These are phyloP conservation scores for Lamproptera curius DNA, from an alignment of 2,888 invertebrate genomes.

Conservation along the genomic window DNA sequence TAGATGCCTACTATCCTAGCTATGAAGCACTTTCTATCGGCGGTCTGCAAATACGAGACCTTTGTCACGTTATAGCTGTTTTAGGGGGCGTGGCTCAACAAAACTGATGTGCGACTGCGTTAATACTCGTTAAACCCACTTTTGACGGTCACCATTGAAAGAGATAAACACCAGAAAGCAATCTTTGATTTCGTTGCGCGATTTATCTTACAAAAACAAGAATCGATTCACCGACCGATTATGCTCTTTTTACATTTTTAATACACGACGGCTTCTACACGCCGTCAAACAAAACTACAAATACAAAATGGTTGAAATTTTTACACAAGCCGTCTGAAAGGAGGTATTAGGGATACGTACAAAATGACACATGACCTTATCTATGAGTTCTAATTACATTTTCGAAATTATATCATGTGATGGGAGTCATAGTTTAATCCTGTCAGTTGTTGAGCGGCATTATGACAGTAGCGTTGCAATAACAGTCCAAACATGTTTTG, in stretches of 20 bases:
- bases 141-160: constrained; percentile 7
- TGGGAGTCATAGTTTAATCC: too few relatives aligned
- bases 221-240: constrained; percentile 29
- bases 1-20: constrained; percentile 33
- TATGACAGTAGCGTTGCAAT: too few relatives aligned
- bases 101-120: constrained; percentile 27
- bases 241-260: constrained; percentile 29
- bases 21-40: constrained; percentile 34
- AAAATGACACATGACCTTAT: too few relatives aligned
- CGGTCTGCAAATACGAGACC: constrained; percentile 35
- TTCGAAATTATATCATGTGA: too few relatives aligned
- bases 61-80: constrained; percentile 29
- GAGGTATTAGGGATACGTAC: too few relatives aligned
- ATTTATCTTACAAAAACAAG: constrained; percentile 22
- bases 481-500: too few relatives aligned
- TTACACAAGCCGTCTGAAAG: too few relatives aligned
- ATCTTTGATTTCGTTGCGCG: constrained; percentile 9
- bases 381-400: too few relatives aligned
- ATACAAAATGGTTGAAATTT: too few relatives aligned
- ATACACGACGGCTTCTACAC: too few relatives aligned
- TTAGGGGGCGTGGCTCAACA: constrained; percentile 27
- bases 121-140: constrained; percentile 28
- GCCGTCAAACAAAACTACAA: too few relatives aligned
- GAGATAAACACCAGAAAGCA: neutral
- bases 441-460: too few relatives aligned